phyloP scores from a whole-genome alignment of 1,140 invertebrate genomes.

The Lasioglossum baleicum region DNA sequence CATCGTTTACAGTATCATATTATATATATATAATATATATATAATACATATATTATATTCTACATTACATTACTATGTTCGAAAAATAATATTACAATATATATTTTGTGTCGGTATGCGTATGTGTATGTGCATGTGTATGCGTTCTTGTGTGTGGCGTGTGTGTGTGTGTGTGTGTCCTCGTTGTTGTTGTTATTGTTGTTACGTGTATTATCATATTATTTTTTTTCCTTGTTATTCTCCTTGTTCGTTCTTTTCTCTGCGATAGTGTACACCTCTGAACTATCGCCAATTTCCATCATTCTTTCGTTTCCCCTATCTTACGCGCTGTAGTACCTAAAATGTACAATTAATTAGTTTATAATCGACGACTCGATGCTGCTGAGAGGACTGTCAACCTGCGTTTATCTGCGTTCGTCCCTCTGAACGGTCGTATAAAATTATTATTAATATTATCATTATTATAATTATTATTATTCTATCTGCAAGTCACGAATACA shows the following conservation, averaged over 20 bases:
- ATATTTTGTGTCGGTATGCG: conserved; percentile 57
- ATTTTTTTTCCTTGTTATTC: conserved; percentile 48
- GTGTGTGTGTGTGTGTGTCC: background rate
- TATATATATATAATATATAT: conserved; percentile 72
- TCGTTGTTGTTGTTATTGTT: conserved; percentile 42
- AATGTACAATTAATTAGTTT: conserved; percentile 71
- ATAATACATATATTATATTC: conserved; percentile 73
- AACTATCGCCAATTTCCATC: conserved; percentile 43
- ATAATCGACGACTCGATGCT: conserved; percentile 52
- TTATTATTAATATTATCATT: conserved; percentile 25
- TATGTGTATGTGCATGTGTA: background rate
- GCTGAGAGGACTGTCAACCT: conserved; percentile 49
- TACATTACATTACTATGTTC: conserved; percentile 79
- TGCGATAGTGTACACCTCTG: conserved; percentile 47
- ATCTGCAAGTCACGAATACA: conserved; percentile 9
- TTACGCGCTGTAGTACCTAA: conserved; percentile 71
- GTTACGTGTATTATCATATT: conserved; percentile 66
- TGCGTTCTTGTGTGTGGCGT: background rate
- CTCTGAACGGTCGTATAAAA: conserved; percentile 48
- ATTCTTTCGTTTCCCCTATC: conserved; percentile 59
- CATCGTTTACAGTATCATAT: conserved; percentile 65
- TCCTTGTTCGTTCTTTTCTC: conserved; percentile 52
- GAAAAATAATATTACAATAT: conserved; percentile 80
- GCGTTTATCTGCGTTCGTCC: background rate
- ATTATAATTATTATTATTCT: conserved; percentile 47